These are phyloP conservation scores for Metopolophium dirhodum DNA, from an alignment of 1,140 invertebrate species.

Conservation along the genomic window DNA sequence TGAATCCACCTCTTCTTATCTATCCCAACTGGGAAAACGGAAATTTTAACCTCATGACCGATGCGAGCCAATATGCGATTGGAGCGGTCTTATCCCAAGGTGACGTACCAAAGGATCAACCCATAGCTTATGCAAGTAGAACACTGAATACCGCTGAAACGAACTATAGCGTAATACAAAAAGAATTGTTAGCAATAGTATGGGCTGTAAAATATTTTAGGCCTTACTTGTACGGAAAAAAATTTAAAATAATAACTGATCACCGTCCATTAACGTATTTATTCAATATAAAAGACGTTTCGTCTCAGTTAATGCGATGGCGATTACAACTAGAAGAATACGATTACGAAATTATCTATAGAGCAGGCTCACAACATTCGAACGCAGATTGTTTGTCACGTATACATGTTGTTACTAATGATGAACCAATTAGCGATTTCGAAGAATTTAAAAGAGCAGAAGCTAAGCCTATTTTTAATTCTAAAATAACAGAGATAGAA, in stretches of 20 bases:
- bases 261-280: too few relatives aligned
- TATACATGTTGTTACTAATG: too few relatives aligned
- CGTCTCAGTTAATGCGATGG: too few relatives aligned
- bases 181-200: not conserved
- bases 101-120: not conserved
- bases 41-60: not conserved
- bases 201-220: not conserved
- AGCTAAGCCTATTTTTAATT: too few relatives aligned
- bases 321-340: not conserved
- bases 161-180: not conserved
- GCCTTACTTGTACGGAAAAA: not conserved
- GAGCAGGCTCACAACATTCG: not conserved
- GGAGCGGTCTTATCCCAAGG: not conserved
- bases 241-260: too few relatives aligned
- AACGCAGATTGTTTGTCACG: not conserved
- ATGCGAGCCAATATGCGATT: not conserved
- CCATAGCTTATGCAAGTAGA: not conserved
- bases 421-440: too few relatives aligned
- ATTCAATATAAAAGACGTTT: too few relatives aligned
- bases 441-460: too few relatives aligned
- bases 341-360: not conserved
- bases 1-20: constrained; percentile 60
- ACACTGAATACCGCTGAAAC: not conserved
- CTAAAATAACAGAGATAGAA: too few relatives aligned
- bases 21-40: constrained; percentile 58